Conservation (phyloP, 2,888 invertebrate genomes). For the Rhagonycha fulva region DNA sequence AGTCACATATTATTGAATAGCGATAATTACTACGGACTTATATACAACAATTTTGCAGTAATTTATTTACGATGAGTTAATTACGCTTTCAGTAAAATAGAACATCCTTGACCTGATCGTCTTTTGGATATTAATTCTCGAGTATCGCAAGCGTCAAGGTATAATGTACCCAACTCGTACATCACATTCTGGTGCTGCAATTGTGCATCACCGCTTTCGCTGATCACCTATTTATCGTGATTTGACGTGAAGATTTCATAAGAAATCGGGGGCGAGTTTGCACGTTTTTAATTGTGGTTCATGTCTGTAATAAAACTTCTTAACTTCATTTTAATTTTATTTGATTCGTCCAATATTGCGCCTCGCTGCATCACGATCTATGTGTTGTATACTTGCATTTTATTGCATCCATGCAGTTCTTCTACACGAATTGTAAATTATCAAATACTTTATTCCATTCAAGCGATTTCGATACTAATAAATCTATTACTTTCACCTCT, state of each 20-base stretch:
- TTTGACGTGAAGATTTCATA: conserved; percentile 26
- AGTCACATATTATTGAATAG: conserved; percentile 1
- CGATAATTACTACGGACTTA: conserved; percentile 7
- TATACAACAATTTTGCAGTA: conserved; percentile 9
- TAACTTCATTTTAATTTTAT: conserved; percentile 16
- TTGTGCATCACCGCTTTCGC: conserved; percentile 29
- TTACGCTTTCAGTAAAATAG: conserved; percentile 10
- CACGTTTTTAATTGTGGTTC: conserved; percentile 21
- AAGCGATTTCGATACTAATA: not conserved
- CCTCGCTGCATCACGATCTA: conserved; percentile 8
- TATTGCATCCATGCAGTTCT: not conserved
- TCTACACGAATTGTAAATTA: conserved; percentile 11
- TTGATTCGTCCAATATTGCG: conserved; percentile 6
- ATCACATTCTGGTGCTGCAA: conserved; percentile 7
- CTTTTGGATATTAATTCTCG: conserved; percentile 25
- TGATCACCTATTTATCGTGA: conserved; percentile 29
- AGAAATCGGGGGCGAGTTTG: conserved; percentile 24
- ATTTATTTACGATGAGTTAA: conserved; percentile 16
- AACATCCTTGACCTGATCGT: conserved; percentile 26
- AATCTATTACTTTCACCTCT: not conserved
- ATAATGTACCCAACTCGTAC: conserved; percentile 7
- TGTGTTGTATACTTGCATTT: conserved; percentile 4
- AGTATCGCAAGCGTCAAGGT: conserved; percentile 23
- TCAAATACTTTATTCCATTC: not conserved
- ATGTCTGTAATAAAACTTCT: conserved; percentile 6